A percentile compares a stretch with the other conserved stretches of the same genome.
Evolutionary conservation across 2,888 invertebrate species (phyloP).

Genomic region (Eupithecia insigniata): DNA sequence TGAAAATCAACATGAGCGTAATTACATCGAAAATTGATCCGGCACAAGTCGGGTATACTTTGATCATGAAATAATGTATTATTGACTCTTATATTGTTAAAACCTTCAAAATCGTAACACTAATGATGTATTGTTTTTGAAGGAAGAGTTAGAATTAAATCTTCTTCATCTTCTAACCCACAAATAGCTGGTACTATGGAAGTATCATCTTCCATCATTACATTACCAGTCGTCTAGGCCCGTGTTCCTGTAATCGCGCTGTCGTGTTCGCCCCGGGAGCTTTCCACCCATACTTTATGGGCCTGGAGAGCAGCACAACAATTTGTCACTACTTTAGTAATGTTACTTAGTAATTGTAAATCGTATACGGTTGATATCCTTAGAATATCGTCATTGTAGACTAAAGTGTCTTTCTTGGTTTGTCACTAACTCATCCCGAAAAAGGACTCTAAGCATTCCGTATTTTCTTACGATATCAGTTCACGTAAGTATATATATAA

Average conservation of each 20-base stretch:
- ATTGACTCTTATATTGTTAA: conserved; percentile 17
- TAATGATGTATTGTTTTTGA: neutral
- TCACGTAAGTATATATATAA: no score
- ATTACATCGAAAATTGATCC: conserved; percentile 39
- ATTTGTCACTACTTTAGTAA: conserved; percentile 65
- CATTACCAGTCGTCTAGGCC: conserved; percentile 31
- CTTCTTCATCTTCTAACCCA: neutral
- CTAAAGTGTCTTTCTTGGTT: neutral
- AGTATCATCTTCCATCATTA: conserved; percentile 38
- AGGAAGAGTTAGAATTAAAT: neutral
- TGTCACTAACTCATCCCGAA: neutral
- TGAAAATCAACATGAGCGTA: conserved; percentile 32
- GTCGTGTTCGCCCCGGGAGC: conserved; percentile 73
- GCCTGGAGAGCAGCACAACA: conserved; percentile 53
- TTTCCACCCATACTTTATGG: conserved; percentile 62
- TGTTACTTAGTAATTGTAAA: conserved; percentile 46
- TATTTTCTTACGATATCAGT: neutral
- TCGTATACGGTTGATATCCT: conserved; percentile 28
- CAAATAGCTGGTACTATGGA: conserved; percentile 12
- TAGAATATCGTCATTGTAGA: conserved; percentile 1
- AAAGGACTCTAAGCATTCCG: neutral
- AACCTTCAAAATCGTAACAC: neutral
- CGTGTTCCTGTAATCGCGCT: conserved; percentile 64
- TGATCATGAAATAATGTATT: conserved; percentile 20
- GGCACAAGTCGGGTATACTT: conserved; percentile 7